Evolutionary conservation across 1,140 invertebrate genomes (phyloP).

Genomic region (Orius laevigatus): DNA sequence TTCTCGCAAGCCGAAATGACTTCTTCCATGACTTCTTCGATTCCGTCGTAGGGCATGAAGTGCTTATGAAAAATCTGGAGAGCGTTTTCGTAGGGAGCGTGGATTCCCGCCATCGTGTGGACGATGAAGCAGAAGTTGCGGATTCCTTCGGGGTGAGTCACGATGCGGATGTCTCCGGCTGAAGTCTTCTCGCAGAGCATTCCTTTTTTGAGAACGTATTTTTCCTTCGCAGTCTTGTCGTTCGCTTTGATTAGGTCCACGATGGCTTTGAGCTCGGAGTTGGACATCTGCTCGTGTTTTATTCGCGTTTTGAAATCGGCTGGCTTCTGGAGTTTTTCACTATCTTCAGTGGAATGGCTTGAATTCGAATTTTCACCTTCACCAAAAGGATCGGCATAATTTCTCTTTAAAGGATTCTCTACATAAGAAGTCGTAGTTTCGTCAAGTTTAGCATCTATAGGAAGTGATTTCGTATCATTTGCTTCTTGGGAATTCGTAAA

Average conservation of each 20-base stretch:
- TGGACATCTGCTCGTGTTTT: not conserved
- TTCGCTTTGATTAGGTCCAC: not conserved
- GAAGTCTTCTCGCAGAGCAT: not conserved
- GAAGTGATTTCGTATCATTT: too few relatives aligned
- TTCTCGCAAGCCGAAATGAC: not conserved
- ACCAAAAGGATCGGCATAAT: too few relatives aligned
- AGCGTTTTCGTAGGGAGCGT: not conserved
- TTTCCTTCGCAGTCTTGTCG: not conserved
- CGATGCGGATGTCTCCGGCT: not conserved
- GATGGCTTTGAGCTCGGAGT: not conserved
- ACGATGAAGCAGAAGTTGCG: not conserved
- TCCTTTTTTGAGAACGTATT: not conserved
- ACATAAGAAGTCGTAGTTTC: too few relatives aligned
- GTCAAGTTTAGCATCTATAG: too few relatives aligned
- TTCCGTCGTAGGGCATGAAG: not conserved
- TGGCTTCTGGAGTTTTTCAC: too few relatives aligned
- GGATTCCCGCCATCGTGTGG: slow-evolving; percentile 1
- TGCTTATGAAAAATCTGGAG: not conserved
- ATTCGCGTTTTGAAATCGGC: not conserved
- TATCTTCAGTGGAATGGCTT: too few relatives aligned
- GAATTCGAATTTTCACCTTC: too few relatives aligned
- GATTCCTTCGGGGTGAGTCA: not conserved
- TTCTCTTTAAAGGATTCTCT: too few relatives aligned
- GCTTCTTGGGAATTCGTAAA: too few relatives aligned
- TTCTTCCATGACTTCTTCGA: not conserved